A percentile compares a stretch with the other conserved stretches of the same genome.
Conservation (phyloP, 2,797 vertebrate genomes). For the Urocyon cinereoargenteus region DNA sequence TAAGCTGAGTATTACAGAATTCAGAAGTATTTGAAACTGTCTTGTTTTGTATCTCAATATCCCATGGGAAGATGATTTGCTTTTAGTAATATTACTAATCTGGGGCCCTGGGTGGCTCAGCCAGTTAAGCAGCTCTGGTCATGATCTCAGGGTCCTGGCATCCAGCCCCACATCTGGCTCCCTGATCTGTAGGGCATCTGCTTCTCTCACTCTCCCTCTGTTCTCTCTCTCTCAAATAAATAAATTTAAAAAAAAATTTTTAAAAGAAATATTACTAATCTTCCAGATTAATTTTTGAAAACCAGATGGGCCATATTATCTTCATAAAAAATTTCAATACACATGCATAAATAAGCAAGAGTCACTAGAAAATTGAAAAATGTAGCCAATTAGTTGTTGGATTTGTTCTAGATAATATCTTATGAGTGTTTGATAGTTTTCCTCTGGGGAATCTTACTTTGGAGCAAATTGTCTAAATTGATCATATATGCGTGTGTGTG, state of each 20-base stretch:
- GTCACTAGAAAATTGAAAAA: background rate
- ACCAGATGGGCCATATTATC: background rate
- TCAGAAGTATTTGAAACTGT: conserved; percentile 14
- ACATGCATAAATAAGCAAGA: background rate
- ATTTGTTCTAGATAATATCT: background rate
- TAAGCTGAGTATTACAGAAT: background rate
- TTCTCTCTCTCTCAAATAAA: too few relatives aligned
- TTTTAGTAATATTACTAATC: background rate
- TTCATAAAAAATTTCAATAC: background rate
- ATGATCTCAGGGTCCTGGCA: too few relatives aligned
- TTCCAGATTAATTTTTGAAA: conserved; percentile 8
- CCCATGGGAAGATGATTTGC: background rate
- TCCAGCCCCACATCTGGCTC: too few relatives aligned
- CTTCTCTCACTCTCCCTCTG: too few relatives aligned
- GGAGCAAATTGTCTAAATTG: background rate
- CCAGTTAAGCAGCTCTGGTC: too few relatives aligned
- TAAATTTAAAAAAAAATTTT: too few relatives aligned
- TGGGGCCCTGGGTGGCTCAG: too few relatives aligned
- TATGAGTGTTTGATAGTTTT: background rate
- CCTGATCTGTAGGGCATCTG: too few relatives aligned
- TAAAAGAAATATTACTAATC: background rate
- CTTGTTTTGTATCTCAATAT: background rate
- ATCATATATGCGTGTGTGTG: background rate
- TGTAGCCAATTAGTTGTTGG: background rate
- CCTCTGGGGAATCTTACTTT: background rate